Conservation (phyloP, 2,888 invertebrate species). For the Folsomia manolachei region DNA sequence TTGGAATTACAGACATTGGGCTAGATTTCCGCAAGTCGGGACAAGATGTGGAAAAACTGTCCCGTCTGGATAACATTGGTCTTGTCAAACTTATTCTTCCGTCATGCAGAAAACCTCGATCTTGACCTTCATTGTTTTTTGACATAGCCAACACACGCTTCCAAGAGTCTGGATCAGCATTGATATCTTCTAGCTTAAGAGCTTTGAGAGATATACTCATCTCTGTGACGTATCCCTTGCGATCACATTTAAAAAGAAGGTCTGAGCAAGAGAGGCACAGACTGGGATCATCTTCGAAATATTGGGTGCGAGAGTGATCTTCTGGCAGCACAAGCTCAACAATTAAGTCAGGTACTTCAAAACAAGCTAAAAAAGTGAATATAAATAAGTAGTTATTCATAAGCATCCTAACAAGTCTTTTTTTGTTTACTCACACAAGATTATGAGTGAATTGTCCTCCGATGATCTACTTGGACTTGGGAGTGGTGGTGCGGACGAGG, state of each 20-base stretch:
- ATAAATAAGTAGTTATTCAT: no score
- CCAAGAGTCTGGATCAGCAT: slow-evolving; percentile 71
- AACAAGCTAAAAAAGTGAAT: slow-evolving; percentile 61
- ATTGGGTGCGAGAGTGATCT: not conserved
- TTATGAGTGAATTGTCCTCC: no score
- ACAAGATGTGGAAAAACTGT: slow-evolving; percentile 74
- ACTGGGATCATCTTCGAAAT: slow-evolving; percentile 31
- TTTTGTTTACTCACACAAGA: not conserved
- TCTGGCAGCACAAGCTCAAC: slow-evolving; percentile 61
- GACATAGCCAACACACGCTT: slow-evolving; percentile 83
- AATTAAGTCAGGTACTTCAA: slow-evolving; percentile 71
- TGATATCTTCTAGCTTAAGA: slow-evolving; percentile 84
- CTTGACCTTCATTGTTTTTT: slow-evolving; percentile 52
- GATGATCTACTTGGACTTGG: slow-evolving; percentile 46
- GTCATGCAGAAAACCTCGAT: not conserved
- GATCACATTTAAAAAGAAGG: slow-evolving; percentile 45
- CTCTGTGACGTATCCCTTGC: slow-evolving; percentile 40
- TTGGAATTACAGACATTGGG: slow-evolving; percentile 36
- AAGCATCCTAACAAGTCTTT: no score
- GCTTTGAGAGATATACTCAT: slow-evolving; percentile 63
- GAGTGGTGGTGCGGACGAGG: slow-evolving; percentile 34
- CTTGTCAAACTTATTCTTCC: no score
- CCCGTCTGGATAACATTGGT: slow-evolving; percentile 27
- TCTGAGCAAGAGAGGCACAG: slow-evolving; percentile 47
- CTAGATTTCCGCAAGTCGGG: slow-evolving; percentile 63